These are phyloP conservation scores for Hymenopus coronatus DNA, from an alignment of 2,888 invertebrate species.

Conservation along the genomic window DNA sequence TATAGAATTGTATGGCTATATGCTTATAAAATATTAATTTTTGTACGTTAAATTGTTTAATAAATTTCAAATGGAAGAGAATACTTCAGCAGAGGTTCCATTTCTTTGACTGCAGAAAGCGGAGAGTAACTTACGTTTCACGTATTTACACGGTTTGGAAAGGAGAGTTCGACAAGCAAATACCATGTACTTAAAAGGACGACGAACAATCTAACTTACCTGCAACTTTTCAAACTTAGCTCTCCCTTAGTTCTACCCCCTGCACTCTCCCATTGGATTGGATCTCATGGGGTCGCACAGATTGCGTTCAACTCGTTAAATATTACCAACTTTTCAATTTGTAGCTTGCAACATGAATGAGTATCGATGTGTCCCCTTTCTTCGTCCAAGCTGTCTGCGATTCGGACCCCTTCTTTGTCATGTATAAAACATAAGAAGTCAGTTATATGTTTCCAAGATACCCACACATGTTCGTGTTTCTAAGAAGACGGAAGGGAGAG, in stretches of 20 bases:
- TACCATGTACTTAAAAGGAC: background rate
- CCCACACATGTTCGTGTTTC: background rate
- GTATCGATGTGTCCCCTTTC: constrained; percentile 16
- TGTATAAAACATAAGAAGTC: background rate
- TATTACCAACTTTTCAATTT: constrained; percentile 26
- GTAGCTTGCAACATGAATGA: constrained; percentile 27
- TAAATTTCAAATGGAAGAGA: too few species aligned
- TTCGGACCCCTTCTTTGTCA: background rate
- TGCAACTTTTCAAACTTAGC: background rate
- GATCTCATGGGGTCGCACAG: background rate
- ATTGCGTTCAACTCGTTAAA: constrained; percentile 27
- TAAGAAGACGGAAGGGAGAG: background rate
- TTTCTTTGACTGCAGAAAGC: background rate
- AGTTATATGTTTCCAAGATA: background rate
- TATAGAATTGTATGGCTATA: too few species aligned
- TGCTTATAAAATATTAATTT: too few species aligned
- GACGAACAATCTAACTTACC: background rate
- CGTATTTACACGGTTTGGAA: background rate
- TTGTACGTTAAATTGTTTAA: too few species aligned
- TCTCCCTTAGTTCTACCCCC: background rate
- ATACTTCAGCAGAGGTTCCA: too few species aligned
- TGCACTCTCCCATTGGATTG: background rate
- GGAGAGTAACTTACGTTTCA: background rate
- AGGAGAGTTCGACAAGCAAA: background rate
- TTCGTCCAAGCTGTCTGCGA: background rate